These are phyloP conservation scores for Nymphalis polychloros DNA, from an alignment of 2,888 invertebrate species.

Conservation along the genomic window DNA sequence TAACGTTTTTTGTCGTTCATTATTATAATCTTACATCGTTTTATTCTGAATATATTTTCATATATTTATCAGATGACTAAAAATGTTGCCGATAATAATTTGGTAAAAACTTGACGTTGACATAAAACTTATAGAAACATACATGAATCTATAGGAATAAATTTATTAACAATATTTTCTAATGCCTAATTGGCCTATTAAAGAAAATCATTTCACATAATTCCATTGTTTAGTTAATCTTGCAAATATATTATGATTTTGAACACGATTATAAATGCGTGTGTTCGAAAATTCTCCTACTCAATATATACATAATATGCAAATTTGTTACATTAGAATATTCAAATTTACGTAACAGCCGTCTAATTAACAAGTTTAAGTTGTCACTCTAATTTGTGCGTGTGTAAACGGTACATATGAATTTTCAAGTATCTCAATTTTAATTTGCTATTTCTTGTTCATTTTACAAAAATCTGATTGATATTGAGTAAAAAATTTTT, in stretches of 20 bases:
- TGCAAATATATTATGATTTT: neutral
- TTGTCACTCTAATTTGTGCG: constrained; percentile 4
- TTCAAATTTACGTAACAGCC: constrained; percentile 1
- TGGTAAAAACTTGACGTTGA: too few species aligned
- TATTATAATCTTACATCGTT: too few species aligned
- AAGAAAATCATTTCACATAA: neutral
- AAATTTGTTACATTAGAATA: constrained; percentile 2
- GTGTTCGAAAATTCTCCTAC: neutral
- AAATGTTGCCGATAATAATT: too few species aligned
- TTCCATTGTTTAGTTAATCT: neutral
- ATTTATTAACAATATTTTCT: too few species aligned
- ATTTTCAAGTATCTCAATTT: neutral
- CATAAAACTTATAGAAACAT: too few species aligned
- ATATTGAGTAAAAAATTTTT: too few species aligned
- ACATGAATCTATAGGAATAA: too few species aligned
- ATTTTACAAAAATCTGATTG: neutral
- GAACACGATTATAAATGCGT: neutral
- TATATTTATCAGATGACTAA: too few species aligned
- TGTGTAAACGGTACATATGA: neutral
- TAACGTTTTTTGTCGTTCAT: too few species aligned
- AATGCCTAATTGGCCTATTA: neutral
- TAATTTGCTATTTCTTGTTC: neutral
- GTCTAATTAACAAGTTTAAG: constrained; percentile 5
- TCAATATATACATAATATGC: neutral
- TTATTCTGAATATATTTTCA: too few species aligned